Base-by-base conservation (phyloP, 2,888 invertebrate species). In the Agrypnus murinus region DNA sequence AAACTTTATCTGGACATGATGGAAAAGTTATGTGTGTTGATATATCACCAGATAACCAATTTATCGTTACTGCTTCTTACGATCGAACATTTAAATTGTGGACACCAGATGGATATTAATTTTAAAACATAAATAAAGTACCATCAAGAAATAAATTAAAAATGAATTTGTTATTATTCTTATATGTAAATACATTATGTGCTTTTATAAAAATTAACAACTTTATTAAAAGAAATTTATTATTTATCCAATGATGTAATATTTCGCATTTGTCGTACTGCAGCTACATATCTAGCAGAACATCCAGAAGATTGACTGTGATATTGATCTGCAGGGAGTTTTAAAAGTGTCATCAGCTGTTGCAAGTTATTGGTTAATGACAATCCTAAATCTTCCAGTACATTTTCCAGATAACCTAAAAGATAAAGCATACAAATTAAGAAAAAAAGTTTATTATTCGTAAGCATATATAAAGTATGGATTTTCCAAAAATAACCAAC, bases 81-180 rank as follows among this genome's bases (percentile, higher is more conserved):
- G 99, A 99, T 87, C 88, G 98, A 73, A 99, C 99, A 0, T 98
- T 99, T 84, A 99, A 99, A 85, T 86, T 99, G 25, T 99, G 99
- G 99, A 90, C 94, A 0, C 93, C 95, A 0, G 96, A 96, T 83
- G 65, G 65, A 12, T 48, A 19, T n/a, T 48, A 31, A 48, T 48
- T 25, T n/a, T n/a, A 8, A 2, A 46, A 9, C 10, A 46, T 17
- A 17, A 12, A 10, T 17, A 46, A 2, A 17, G 36, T 36, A 36
- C 7, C n/a, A n/a, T n/a, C n/a, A n/a, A n/a, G n/a, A n/a, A n/a
- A n/a, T n/a, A n/a, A n/a, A n/a, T n/a, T n/a, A n/a, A n/a, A n/a
- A n/a, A n/a, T n/a, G n/a, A n/a, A n/a, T n/a, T n/a, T n/a, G n/a
- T n/a, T n/a, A n/a, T n/a, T n/a, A n/a, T n/a, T n/a, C n/a, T n/a